A percentile compares a stretch with the other conserved stretches of the same genome.
Conservation (phyloP, 2,113 vertebrate species). For the Colius striatus region DNA sequence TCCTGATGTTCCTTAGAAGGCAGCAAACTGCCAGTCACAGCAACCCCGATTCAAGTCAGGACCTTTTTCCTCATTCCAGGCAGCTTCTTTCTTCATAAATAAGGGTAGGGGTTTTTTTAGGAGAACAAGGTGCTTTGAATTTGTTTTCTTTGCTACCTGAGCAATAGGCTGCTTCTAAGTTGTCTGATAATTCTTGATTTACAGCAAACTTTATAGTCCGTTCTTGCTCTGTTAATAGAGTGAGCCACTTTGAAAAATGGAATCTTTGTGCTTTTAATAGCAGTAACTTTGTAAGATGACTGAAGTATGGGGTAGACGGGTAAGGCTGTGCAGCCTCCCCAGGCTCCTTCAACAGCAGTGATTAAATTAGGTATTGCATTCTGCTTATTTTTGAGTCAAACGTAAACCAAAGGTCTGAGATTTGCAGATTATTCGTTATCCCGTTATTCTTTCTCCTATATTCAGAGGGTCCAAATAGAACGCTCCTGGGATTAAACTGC, state of each 20-base stretch:
- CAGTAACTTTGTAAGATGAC: not conserved
- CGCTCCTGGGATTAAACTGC: not conserved
- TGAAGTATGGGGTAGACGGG: rapidly evolving
- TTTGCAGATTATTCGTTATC: not conserved
- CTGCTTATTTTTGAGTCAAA: not conserved
- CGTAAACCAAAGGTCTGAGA: not conserved
- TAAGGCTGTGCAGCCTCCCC: not conserved
- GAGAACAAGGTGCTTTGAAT: not conserved
- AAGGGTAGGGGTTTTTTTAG: not conserved
- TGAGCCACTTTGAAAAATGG: not conserved
- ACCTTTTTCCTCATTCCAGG: not conserved
- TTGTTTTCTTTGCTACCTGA: not conserved
- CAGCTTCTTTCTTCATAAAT: not conserved
- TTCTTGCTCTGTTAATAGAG: not conserved
- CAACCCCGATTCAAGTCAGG: not conserved
- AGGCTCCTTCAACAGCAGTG: not conserved
- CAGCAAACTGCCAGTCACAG: not conserved
- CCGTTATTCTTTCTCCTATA: not conserved
- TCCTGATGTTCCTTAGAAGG: not conserved
- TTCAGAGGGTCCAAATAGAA: not conserved
- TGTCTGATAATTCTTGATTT: not conserved
- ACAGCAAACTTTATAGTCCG: not conserved
- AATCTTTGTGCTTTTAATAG: not conserved
- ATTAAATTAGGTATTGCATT: not conserved
- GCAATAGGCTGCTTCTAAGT: not conserved